Conservation (phyloP, 2,888 invertebrate species). For the Tipula helvola region DNA sequence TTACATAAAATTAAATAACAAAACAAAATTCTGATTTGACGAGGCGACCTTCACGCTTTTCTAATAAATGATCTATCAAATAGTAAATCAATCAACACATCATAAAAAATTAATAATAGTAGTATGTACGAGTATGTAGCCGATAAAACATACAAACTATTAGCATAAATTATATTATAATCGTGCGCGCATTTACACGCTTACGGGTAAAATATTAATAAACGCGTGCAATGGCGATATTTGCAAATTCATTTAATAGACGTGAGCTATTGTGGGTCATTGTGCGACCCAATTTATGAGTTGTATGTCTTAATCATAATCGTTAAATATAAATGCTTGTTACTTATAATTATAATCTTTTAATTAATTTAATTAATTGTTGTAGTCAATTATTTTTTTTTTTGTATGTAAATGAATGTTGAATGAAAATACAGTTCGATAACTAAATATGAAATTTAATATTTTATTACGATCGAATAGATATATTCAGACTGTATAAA, state of each 20-base stretch:
- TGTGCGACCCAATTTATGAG: not conserved
- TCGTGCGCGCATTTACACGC: not conserved
- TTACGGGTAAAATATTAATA: not conserved
- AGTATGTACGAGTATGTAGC: not conserved
- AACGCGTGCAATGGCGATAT: too few species aligned
- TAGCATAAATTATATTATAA: not conserved
- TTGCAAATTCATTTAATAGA: too few species aligned
- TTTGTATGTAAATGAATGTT: not conserved
- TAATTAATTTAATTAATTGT: not conserved
- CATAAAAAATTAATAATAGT: not conserved
- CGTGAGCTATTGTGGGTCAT: not conserved
- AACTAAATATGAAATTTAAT: too few species aligned
- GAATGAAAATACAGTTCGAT: not conserved
- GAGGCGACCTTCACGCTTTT: not conserved
- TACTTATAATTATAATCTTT: not conserved
- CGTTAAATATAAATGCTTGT: too few species aligned
- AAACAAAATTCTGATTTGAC: not conserved
- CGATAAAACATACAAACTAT: too few species aligned
- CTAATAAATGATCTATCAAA: not conserved
- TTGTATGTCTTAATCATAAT: not conserved
- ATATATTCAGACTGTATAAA: not conserved
- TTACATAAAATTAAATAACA: not conserved
- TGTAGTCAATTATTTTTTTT: not conserved
- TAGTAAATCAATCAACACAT: not conserved
- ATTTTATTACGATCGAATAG: too few species aligned